Evolutionary conservation across 1,140 invertebrate genomes (phyloP), one percentile per base, ranked within the genome.

Genomic region (Drosophila bipectinata): DNA sequence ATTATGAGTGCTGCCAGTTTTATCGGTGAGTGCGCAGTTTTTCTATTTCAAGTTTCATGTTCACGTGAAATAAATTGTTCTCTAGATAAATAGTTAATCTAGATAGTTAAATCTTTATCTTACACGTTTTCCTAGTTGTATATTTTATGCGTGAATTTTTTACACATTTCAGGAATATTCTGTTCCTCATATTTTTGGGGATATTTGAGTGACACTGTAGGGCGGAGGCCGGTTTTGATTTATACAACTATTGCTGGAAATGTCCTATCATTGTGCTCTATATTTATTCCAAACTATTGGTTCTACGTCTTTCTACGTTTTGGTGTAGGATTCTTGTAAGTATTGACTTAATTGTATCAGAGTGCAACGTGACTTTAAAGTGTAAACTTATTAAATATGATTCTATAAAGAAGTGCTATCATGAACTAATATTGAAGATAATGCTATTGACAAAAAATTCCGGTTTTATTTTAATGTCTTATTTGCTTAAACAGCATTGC

Each of bases 131-230:
- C 18, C 30, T 8, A 4, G 26, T 28, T 44, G 28, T 61, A 61
- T 30, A 66, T 49, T 60, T 66, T 12, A 60, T 18, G 55, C 53
- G 44, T 18, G 15, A 51, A 32, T 32, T 37, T 41, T 37, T 4
- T 4, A 37, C 10, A 37, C 8, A 10, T 63, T 7, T 9, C 34
- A 95, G 94, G 94, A 51, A 93, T 94, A 72, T 93, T 94, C 21
- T 69, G 93, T 3, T 94, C 93, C 0, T 92, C 92, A 0, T 92
- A 94, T 49, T 68, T 95, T 15, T 96, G 95, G 95, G 96, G 96
- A 1, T 95, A 94, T 24, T 78, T 96, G n/a, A 95, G 94, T 2
- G 96, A 97, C 77, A 93, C 93, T 0, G 91, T 93, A 24, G 96
- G 96, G 0, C 93, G 91, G 59, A 93, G 67, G 81, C 94, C 59